These are phyloP conservation scores for Solea solea DNA, from an alignment of 2,113 vertebrate genomes.

Conservation along the genomic window DNA sequence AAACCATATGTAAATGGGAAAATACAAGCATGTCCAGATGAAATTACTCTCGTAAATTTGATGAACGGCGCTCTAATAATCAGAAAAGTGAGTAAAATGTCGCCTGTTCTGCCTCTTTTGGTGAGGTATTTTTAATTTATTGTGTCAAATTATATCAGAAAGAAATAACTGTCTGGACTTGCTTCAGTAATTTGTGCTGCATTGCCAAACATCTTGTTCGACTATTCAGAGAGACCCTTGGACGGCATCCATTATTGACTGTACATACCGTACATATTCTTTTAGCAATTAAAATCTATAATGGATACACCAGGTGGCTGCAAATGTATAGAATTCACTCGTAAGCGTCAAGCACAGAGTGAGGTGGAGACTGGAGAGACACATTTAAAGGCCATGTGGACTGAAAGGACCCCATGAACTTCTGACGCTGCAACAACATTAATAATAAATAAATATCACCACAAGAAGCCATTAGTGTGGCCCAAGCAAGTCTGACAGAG, in stretches of 20 bases:
- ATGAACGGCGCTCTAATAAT: constrained; percentile 72
- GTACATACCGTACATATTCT: background rate
- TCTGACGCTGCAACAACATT: constrained; percentile 43
- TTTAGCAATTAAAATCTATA: background rate
- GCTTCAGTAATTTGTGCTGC: constrained; percentile 31
- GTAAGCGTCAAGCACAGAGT: background rate
- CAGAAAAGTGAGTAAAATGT: constrained; percentile 63
- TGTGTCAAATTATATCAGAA: constrained; percentile 57
- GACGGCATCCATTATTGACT: no score
- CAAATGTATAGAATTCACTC: no score
- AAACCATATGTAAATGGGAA: constrained; percentile 77
- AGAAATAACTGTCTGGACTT: constrained; percentile 54
- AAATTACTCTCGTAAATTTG: constrained; percentile 78
- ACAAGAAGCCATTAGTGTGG: constrained; percentile 33
- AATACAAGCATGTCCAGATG: constrained; percentile 71
- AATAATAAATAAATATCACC: constrained; percentile 56
- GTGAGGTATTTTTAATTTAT: constrained; percentile 51
- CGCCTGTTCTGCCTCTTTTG: constrained; percentile 36
- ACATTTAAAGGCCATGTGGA: constrained; percentile 42
- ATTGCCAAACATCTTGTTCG: background rate
- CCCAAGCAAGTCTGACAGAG: constrained; percentile 1
- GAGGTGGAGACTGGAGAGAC: constrained; percentile 20
- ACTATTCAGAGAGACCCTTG: no score
- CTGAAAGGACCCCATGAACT: constrained; percentile 45
- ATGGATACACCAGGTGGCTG: no score